These are phyloP conservation scores for Hofmannophila pseudospretella DNA, from an alignment of 2,888 invertebrate genomes.

Conservation along the genomic window DNA sequence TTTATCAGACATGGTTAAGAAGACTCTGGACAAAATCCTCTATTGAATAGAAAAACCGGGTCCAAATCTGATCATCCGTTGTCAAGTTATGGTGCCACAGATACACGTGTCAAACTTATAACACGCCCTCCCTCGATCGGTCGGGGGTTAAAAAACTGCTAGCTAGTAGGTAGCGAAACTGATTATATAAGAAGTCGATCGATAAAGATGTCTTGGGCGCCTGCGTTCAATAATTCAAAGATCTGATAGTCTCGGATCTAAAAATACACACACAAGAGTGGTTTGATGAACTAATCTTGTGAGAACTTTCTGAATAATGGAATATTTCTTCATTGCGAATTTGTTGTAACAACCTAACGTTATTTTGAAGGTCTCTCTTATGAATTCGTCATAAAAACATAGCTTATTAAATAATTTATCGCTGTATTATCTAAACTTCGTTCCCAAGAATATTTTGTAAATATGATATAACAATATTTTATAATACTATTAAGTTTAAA, in stretches of 20 bases:
- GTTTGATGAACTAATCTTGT: not conserved
- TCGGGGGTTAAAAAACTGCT: constrained; percentile 4
- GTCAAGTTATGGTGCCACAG: too few relatives aligned
- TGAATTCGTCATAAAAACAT: constrained; percentile 1
- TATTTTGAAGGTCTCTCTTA: constrained; percentile 1
- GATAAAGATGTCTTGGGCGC: constrained; percentile 5
- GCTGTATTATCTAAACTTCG: not conserved
- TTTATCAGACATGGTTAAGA: too few relatives aligned
- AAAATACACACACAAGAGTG: constrained; percentile 1
- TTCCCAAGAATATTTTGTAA: not conserved
- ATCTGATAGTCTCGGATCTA: constrained; percentile 6
- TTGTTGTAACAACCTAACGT: not conserved
- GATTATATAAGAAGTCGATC: constrained; percentile 2
- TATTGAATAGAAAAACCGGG: too few relatives aligned
- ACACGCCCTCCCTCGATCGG: too few relatives aligned
- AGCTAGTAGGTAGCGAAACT: not conserved
- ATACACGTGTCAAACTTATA: too few relatives aligned
- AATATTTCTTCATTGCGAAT: not conserved
- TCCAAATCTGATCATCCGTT: too few relatives aligned
- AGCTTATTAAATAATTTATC: constrained; percentile 2
- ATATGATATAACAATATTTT: not conserved
- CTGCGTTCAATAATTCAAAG: constrained; percentile 11
- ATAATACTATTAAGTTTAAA: not conserved
- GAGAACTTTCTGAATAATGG: constrained; percentile 2
- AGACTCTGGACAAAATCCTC: too few relatives aligned